Evolutionary conservation across 1,140 invertebrate species (phyloP).

Genomic region (Sycobia sp.): DNA sequence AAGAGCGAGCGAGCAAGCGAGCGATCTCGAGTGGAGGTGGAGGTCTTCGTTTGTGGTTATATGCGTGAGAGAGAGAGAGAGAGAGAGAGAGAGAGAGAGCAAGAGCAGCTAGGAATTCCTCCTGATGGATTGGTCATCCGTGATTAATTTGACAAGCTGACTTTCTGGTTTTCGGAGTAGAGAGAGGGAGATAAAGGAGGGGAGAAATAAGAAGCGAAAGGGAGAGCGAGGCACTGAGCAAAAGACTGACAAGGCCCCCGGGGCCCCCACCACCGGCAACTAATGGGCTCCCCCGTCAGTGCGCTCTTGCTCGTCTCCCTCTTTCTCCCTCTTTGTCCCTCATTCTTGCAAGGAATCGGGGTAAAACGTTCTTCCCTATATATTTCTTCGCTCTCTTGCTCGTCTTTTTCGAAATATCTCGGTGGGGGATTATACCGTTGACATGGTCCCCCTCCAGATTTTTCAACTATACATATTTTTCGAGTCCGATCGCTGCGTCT

Average conservation of each 20-base stretch:
- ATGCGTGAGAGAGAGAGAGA: no score
- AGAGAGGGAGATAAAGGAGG: constrained; percentile 5
- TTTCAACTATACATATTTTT: no score
- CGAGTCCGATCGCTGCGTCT: no score
- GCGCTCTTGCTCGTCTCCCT: neutral
- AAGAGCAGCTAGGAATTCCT: constrained; percentile 57
- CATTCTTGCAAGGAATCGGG: constrained; percentile 1
- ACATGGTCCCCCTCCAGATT: neutral
- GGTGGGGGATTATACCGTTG: neutral
- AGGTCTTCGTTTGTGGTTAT: constrained; percentile 1
- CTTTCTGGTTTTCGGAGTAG: constrained; percentile 60
- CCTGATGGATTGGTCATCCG: constrained; percentile 64
- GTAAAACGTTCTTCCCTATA: no score
- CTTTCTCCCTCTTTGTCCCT: neutral
- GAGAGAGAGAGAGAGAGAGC: no score
- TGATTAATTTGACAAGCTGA: constrained; percentile 65
- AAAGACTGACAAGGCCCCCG: constrained; percentile 54
- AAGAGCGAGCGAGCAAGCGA: constrained; percentile 5
- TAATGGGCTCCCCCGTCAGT: constrained; percentile 18
- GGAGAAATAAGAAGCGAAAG: neutral
- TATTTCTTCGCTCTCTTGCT: constrained; percentile 8
- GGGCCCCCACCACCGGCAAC: constrained; percentile 19
- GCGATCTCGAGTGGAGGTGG: constrained; percentile 24
- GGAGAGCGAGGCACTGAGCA: neutral
- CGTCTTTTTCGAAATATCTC: constrained; percentile 14